phyloP scores from a whole-genome alignment of 2,113 vertebrate genomes.

The Tretioscincus oriximinensis region DNA sequence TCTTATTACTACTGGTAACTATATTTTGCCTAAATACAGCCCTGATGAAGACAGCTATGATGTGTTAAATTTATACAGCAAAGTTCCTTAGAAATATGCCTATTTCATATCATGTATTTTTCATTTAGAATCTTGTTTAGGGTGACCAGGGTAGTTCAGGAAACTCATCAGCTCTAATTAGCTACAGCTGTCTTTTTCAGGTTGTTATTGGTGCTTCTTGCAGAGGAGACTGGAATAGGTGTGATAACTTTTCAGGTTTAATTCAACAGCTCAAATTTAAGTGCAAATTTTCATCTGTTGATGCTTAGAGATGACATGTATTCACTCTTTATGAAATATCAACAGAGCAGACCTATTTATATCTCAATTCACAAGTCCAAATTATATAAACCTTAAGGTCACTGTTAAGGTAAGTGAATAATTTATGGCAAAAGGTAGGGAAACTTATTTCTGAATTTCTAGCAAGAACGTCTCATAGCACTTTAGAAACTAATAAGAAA shows the following conservation, averaged over 20 bases:
- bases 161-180: slow-evolving; percentile 37
- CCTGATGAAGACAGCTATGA: too few species aligned
- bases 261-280: background rate
- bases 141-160: slow-evolving; percentile 25
- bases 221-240: background rate
- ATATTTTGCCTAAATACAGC: too few species aligned
- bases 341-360: background rate
- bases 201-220: slow-evolving; percentile 33
- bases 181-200: slow-evolving; percentile 18
- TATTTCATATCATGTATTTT: background rate
- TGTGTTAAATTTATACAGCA: too few species aligned
- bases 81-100: background rate
- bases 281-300: background rate
- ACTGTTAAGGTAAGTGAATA: too few species aligned
- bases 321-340: background rate
- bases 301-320: background rate
- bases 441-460: too few species aligned
- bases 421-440: too few species aligned
- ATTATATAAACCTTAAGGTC: background rate
- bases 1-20: too few species aligned
- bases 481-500: too few species aligned
- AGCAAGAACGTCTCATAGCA: too few species aligned
- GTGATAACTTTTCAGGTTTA: background rate
- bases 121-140: background rate
- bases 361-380: background rate